Evolutionary conservation across 2,797 vertebrate genomes (phyloP), one percentile per base, ranked within the genome.

Genomic region (Geotrypetes seraphini): DNA sequence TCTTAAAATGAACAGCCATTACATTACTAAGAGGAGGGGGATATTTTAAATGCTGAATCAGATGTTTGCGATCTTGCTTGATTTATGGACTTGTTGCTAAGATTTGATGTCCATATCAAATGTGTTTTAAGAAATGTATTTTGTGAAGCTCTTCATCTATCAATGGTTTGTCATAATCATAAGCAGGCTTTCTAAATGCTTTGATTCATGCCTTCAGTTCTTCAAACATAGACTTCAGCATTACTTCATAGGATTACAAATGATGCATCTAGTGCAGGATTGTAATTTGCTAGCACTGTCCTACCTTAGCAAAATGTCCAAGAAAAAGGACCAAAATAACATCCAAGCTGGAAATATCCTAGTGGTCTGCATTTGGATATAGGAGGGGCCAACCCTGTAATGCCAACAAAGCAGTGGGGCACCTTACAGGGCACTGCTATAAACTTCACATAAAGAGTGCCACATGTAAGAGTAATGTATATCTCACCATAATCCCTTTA

Each of bases 161-260:
- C 40, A 36, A 38, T 49, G 33, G 28, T 39, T 32, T 23, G 11
- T n/a, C 29, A 39, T 50, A 37, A 36, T 49, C 40, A 41, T 25
- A 24, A 26, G 47, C 16, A 48, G 39, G 9, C 7, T 24, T 50
- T 32, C 27, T 10, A 58, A 34, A 30, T 33, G 17, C 7, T 33
- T 11, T 36, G 40, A 50, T 31, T 39, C 11, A 10, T 30, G 36
- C 20, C 36, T 61, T 48, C 33, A 31, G 25, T 46, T 55, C 26
- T 27, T 54, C 15, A 26, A 41, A 37, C 32, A 12, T 24, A 53
- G 39, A 28, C 28, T 42, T 28, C n/a, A n/a, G n/a, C n/a, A 28
- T 31, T 42, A 33, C 25, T 34, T 27, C 39, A 40, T 40, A 40
- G n/a, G n/a, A n/a, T n/a, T n/a, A n/a, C n/a, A n/a, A n/a, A n/a